Percentiles rank a stretch among this genome's conserved stretches.
phyloP scores from a whole-genome alignment of 2,888 invertebrate species.

The Graphium colonna region DNA sequence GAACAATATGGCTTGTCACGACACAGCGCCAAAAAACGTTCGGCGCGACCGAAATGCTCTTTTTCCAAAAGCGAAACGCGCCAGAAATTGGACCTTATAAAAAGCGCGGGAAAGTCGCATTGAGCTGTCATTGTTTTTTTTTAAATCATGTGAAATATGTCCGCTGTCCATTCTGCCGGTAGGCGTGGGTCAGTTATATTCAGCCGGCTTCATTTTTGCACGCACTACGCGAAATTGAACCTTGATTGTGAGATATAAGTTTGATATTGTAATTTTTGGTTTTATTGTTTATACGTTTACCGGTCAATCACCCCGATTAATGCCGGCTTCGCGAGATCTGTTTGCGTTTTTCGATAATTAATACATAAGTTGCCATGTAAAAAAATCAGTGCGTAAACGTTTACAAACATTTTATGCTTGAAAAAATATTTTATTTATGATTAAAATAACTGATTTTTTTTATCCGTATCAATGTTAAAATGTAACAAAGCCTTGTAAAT shows the following conservation, averaged over 20 bases:
- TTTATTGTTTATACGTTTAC: conserved; percentile 24
- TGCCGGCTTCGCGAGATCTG: conserved; percentile 41
- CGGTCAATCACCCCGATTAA: conserved; percentile 59
- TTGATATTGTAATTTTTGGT: conserved; percentile 31
- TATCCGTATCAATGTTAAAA: too few species aligned
- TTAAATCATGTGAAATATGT: conserved; percentile 66
- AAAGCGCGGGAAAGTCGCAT: conserved; percentile 46
- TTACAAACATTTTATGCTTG: conserved; percentile 29
- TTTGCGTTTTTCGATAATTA: conserved; percentile 39
- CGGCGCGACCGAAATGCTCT: conserved; percentile 47
- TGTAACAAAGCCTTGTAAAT: too few species aligned
- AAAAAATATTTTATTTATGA: too few species aligned
- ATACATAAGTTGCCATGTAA: background rate
- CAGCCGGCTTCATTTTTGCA: conserved; percentile 49
- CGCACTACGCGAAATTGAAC: conserved; percentile 47
- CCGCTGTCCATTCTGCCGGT: conserved; percentile 63
- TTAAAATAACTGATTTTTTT: too few species aligned
- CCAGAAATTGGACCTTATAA: conserved; percentile 45
- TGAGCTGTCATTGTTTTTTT: conserved; percentile 31
- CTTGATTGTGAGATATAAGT: conserved; percentile 45
- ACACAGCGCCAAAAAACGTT: conserved; percentile 65
- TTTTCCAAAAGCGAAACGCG: conserved; percentile 38
- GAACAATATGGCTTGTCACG: conserved; percentile 78
- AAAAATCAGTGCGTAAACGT: background rate
- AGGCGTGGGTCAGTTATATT: conserved; percentile 72